Evolutionary conservation across 2,797 vertebrate genomes (phyloP).

Genomic region (Siniperca obscura): DNA sequence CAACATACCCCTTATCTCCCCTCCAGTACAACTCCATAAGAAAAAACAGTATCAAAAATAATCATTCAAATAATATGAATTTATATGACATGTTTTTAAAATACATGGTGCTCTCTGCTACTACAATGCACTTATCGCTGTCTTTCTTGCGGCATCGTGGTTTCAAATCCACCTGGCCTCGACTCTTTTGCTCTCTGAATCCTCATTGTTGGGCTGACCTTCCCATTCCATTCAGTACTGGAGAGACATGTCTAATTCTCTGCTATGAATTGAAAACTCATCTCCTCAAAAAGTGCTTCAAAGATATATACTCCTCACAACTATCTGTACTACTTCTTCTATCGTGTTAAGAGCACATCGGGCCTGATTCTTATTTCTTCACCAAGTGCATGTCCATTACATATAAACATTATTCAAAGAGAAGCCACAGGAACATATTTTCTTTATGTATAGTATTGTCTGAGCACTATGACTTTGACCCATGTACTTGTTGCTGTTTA

Average conservation of each 20-base stretch:
- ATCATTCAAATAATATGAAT: constrained; percentile 1
- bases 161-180: constrained; percentile 2
- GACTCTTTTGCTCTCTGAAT: background rate
- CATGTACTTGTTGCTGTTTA: constrained; percentile 1
- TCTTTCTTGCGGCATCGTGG: background rate
- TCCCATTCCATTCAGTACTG: background rate
- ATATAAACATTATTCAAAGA: background rate
- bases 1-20: constrained; percentile 40
- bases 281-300: constrained; percentile 1
- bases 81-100: background rate
- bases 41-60: constrained; percentile 14
- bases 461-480: constrained; percentile 23
- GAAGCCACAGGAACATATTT: constrained; percentile 1
- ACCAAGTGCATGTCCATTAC: background rate
- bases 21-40: background rate
- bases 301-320: background rate
- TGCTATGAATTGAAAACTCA: background rate
- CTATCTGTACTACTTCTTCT: background rate
- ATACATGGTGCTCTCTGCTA: background rate
- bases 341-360: background rate
- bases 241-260: background rate
- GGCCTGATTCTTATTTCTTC: constrained; percentile 5
- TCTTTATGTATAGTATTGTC: constrained; percentile 4
- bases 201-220: constrained; percentile 4
- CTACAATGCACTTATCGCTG: background rate